Evolutionary conservation across 2,113 vertebrate genomes (phyloP), one percentile per base, ranked within the genome.

Genomic region (Ondatra zibethicus): DNA sequence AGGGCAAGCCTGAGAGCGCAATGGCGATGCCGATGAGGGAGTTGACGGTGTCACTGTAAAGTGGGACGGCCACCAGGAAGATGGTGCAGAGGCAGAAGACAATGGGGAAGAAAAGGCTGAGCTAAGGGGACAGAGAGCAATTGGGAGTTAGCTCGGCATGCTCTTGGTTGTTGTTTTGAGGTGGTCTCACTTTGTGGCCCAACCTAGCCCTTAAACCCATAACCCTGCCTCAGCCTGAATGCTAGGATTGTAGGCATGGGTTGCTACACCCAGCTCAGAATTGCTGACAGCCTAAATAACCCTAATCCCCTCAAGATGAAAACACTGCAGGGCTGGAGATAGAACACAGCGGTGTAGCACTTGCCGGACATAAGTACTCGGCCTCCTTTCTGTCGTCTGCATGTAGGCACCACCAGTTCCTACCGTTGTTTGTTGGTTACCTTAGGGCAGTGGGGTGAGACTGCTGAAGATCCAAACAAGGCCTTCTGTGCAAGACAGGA

Each of bases 11-110:
- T 0, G 99, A 99, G 55, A 99, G 98, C 7, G 99, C 99, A 1
- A 99, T 99, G 96, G 97, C 99, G 4, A 99, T 99, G 88, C 99
- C 99, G 0, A 99, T 99, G 96, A 99, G 98, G 19, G 99, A 99
- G 97, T 99, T 99, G 97, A 99, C 72, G 47, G 99, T 99, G 93
- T 99, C 99, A 0, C 99, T 99, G 98, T 99, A 99, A 88, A 99
- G 99, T 2, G 99, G 99, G 27, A 99, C 99, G 3, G 99, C 99
- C 97, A 99, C 99, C 97, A 99, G 99, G 98, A 99, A 99, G 96
- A 99, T 3, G 45, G 99, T 99, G 94, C 99, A 99, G 42, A 99
- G 91, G 94, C 99, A 99, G 98, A 99, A 99, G 80, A 99, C 17
- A 87, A 99, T 98, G 61, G 99, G 99, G 98, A 99, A 99, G 98